Evolutionary conservation across 2,888 invertebrate genomes (phyloP).

Genomic region (Shargacucullia verbasci): DNA sequence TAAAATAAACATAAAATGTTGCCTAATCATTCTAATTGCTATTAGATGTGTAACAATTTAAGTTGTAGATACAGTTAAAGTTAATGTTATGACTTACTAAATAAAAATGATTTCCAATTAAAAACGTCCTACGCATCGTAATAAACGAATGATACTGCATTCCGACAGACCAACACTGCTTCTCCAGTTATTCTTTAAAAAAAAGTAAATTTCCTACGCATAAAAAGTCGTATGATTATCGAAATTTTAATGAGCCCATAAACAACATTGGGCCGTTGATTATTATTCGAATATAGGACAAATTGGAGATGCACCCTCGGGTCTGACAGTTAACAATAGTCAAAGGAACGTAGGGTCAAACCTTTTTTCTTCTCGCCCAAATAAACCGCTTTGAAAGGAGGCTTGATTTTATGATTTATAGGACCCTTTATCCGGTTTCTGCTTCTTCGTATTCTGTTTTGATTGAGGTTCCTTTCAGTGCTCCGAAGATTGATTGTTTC

Average conservation of each 20-base stretch:
- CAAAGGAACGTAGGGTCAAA: conserved; percentile 76
- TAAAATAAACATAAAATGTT: conserved; percentile 62
- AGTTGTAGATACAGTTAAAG: conserved; percentile 61
- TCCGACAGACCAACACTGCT: conserved; percentile 42
- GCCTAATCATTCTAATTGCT: conserved; percentile 60
- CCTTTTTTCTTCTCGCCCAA: conserved; percentile 78
- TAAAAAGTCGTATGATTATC: conserved; percentile 77
- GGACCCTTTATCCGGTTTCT: conserved; percentile 82
- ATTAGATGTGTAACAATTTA: conserved; percentile 70
- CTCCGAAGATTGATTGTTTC: conserved; percentile 87
- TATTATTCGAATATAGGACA: conserved; percentile 83
- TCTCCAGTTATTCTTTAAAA: conserved; percentile 33
- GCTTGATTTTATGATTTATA: conserved; percentile 89
- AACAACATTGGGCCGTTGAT: conserved; percentile 80
- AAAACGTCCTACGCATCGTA: conserved; percentile 75
- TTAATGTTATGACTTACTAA: conserved; percentile 67
- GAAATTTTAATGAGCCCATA: conserved; percentile 85
- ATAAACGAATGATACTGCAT: conserved; percentile 62
- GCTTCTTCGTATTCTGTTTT: conserved; percentile 86
- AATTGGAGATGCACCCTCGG: conserved; percentile 83
- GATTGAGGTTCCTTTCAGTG: conserved; percentile 87
- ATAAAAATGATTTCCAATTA: conserved; percentile 79
- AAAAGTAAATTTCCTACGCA: conserved; percentile 45
- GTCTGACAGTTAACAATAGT: conserved; percentile 74
- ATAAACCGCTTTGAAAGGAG: conserved; percentile 85